These are phyloP conservation scores for Drosophila baimaii DNA, from an alignment of 1,140 invertebrate species.

Conservation along the genomic window DNA sequence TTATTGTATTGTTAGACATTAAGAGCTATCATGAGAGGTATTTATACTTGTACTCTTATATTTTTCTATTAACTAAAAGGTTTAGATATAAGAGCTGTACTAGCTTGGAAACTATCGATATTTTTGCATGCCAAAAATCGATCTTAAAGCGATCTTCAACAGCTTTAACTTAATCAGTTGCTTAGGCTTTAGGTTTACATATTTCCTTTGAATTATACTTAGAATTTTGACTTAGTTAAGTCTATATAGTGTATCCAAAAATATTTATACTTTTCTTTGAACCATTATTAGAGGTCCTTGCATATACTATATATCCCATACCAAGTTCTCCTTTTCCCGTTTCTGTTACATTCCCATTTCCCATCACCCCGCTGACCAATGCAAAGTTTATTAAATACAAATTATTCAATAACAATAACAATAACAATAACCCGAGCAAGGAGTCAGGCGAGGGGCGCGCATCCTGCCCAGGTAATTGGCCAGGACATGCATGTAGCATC, in stretches of 20 bases:
- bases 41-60: too few relatives aligned
- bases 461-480: slow-evolving; percentile 62
- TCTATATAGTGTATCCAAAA: too few relatives aligned
- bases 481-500: slow-evolving; percentile 29
- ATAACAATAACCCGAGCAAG: slow-evolving; percentile 3
- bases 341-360: not conserved
- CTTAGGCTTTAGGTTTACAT: too few relatives aligned
- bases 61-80: too few relatives aligned
- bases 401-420: slow-evolving; percentile 46
- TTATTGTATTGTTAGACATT: too few relatives aligned
- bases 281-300: too few relatives aligned
- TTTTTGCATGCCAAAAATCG: not conserved
- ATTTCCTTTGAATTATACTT: not conserved
- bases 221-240: too few relatives aligned
- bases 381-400: slow-evolving; percentile 65
- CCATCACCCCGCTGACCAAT: slow-evolving; percentile 27
- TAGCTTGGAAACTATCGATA: not conserved
- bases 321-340: too few relatives aligned
- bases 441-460: slow-evolving; percentile 25
- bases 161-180: not conserved
- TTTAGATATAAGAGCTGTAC: too few relatives aligned
- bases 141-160: not conserved
- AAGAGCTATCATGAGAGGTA: too few relatives aligned
- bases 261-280: too few relatives aligned
- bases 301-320: too few relatives aligned